Conservation (phyloP, 2,797 vertebrate species). For the Myotis daubentonii region DNA sequence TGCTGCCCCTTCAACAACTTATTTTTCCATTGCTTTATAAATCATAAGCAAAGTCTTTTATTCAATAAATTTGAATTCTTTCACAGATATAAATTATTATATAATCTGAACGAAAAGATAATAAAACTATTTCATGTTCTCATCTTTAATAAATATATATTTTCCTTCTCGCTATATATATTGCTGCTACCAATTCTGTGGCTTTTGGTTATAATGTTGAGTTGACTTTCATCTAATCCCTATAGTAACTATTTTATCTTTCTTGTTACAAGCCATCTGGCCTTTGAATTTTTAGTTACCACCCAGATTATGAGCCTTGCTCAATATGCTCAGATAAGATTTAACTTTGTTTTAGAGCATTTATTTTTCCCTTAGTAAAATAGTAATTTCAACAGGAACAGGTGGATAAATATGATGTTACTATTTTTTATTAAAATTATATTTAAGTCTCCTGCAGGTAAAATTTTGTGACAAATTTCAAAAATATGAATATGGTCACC, state of each 20-base stretch:
- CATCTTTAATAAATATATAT: neutral
- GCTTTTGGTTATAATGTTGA: conserved; percentile 34
- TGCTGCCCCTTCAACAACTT: neutral
- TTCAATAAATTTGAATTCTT: conserved; percentile 17
- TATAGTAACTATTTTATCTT: conserved; percentile 68
- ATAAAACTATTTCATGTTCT: neutral
- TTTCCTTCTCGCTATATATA: neutral
- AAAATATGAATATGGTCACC: neutral
- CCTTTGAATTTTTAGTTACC: conserved; percentile 60
- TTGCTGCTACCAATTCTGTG: neutral
- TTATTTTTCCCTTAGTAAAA: conserved; percentile 59
- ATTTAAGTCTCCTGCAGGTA: conserved; percentile 26
- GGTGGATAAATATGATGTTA: conserved; percentile 47
- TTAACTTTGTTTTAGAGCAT: conserved; percentile 48
- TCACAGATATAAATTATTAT: neutral
- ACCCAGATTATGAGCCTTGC: neutral
- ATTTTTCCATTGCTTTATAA: conserved; percentile 32
- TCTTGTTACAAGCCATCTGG: conserved; percentile 65
- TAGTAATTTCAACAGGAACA: conserved; percentile 50
- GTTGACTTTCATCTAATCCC: conserved; percentile 47
- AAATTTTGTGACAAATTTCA: neutral
- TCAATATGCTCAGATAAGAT: conserved; percentile 42
- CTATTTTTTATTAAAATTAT: conserved; percentile 48
- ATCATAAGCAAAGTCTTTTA: neutral
- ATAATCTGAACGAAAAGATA: neutral